Percentiles rank a stretch among this genome's conserved stretches.
phyloP scores from a whole-genome alignment of 2,888 invertebrate species.

The Perizoma flavofasciatum region DNA sequence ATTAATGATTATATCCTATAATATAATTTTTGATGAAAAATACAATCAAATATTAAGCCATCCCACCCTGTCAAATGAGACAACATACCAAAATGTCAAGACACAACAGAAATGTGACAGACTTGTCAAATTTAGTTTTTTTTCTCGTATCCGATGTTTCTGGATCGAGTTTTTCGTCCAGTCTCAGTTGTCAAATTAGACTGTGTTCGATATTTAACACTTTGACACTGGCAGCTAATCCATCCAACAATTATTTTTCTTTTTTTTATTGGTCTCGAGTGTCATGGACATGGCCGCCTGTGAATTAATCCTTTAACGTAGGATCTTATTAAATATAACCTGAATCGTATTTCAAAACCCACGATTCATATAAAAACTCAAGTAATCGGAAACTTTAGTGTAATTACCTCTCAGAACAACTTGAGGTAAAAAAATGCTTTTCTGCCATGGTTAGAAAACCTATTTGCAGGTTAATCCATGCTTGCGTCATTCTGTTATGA shows the following conservation, averaged over 20 bases:
- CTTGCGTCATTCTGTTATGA: no score
- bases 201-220: slow-evolving; percentile 83
- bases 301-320: slow-evolving; percentile 79
- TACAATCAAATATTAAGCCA: slow-evolving; percentile 68
- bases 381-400: slow-evolving; percentile 60
- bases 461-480: no score
- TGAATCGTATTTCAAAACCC: slow-evolving; percentile 70
- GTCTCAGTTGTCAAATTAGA: slow-evolving; percentile 80
- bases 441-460: background rate
- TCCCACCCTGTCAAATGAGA: slow-evolving; percentile 53
- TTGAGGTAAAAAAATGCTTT: slow-evolving; percentile 1
- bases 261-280: slow-evolving; percentile 66
- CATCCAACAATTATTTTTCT: slow-evolving; percentile 72
- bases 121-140: slow-evolving; percentile 69
- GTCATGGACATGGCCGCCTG: slow-evolving; percentile 75
- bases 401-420: slow-evolving; percentile 14
- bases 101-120: slow-evolving; percentile 76
- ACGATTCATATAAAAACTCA: slow-evolving; percentile 55
- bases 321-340: slow-evolving; percentile 62
- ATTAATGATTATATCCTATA: no score
- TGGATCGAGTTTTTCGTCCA: slow-evolving; percentile 58
- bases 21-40: slow-evolving; percentile 67
- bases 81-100: slow-evolving; percentile 76
- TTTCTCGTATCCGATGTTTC: slow-evolving; percentile 43
- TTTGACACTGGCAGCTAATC: slow-evolving; percentile 83